Conservation (phyloP, 2,113 vertebrate genomes). For the Saguinus midas region DNA sequence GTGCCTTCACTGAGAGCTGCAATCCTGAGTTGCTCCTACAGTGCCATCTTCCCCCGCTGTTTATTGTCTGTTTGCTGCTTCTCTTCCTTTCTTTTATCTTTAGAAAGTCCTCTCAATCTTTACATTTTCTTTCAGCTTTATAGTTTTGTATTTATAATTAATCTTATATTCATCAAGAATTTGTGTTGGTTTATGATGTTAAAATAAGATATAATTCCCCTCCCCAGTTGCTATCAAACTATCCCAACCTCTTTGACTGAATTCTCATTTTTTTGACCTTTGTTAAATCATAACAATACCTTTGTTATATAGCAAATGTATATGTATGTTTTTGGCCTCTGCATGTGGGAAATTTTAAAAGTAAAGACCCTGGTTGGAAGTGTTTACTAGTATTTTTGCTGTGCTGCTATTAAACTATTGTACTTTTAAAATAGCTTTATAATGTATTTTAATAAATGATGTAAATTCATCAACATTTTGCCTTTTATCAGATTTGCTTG, state of each 20-base stretch:
- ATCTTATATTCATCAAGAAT: constrained; percentile 43
- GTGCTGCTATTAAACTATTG: background rate
- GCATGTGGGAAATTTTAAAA: background rate
- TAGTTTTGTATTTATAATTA: constrained; percentile 26
- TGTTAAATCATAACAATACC: background rate
- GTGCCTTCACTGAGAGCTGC: too few species aligned
- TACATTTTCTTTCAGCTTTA: background rate
- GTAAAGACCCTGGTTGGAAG: background rate
- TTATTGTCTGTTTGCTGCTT: too few species aligned
- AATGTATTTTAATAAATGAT: background rate
- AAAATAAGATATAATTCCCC: background rate
- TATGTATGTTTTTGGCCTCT: background rate
- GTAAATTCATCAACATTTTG: background rate
- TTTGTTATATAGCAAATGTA: background rate
- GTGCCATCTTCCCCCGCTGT: too few species aligned
- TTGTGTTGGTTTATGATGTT: constrained; percentile 8
- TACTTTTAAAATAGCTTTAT: background rate
- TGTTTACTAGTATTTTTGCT: background rate
- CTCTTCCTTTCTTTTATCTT: constrained; percentile 21
- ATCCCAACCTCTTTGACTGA: background rate
- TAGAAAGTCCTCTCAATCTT: background rate
- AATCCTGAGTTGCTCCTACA: too few species aligned
- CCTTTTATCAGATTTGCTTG: background rate
- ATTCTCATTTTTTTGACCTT: background rate
- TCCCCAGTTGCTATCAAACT: background rate